Conservation (phyloP, 2,888 invertebrate species). For the Ceratothoa steindachneri region DNA sequence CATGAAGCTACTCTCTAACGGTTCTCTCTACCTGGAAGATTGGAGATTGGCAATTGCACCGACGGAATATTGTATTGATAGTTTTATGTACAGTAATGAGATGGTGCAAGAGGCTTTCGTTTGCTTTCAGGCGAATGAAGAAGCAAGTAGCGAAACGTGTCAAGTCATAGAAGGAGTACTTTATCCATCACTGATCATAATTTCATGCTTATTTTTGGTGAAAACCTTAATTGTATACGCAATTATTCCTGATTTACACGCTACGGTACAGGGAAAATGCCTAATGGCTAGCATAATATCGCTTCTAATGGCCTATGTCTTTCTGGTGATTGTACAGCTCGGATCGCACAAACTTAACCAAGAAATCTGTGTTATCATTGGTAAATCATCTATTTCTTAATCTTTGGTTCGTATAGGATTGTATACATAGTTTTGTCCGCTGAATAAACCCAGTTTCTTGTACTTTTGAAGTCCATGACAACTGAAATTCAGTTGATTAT, state of each 20-base stretch:
- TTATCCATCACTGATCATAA: slow-evolving; percentile 52
- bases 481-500: too few relatives aligned
- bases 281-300: slow-evolving; percentile 38
- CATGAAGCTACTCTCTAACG: slow-evolving; percentile 61
- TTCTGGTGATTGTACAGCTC: slow-evolving; percentile 44
- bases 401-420: too few relatives aligned
- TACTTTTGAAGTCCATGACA: too few relatives aligned
- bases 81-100: slow-evolving; percentile 55
- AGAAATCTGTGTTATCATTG: too few relatives aligned
- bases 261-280: slow-evolving; percentile 49
- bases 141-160: slow-evolving; percentile 50
- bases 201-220: slow-evolving; percentile 57
- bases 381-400: too few relatives aligned
- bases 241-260: slow-evolving; percentile 49
- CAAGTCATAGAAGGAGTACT: slow-evolving; percentile 7
- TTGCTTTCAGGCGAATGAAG: slow-evolving; percentile 53
- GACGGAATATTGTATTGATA: slow-evolving; percentile 60
- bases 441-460: too few relatives aligned
- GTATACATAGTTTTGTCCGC: too few relatives aligned
- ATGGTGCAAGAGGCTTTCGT: slow-evolving; percentile 57
- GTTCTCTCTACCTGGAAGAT: slow-evolving; percentile 59
- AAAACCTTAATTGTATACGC: slow-evolving; percentile 48
- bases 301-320: slow-evolving; percentile 43
- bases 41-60: slow-evolving; percentile 18
- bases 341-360: too few relatives aligned